Base-by-base conservation (phyloP, 1,140 invertebrate species). In the Macrobrachium nipponense region DNA sequence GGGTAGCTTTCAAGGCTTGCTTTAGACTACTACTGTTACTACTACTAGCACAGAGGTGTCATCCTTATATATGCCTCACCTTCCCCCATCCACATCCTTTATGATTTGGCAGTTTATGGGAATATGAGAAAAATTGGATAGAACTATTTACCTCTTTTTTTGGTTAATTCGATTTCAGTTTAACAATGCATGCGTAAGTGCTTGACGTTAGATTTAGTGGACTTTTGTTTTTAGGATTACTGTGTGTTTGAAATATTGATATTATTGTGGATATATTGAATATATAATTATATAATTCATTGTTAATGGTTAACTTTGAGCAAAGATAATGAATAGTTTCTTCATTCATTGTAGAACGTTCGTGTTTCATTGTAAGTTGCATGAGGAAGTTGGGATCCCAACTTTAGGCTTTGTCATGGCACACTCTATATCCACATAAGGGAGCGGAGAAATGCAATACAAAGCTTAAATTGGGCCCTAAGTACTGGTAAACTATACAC, bases 71-170 rank as follows among this genome's bases (percentile, higher is more conserved):
- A 36, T 36, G 58, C 36, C 59, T 14, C 17, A 62, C 62, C 70
- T 51, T 75, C 5, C 44, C 77, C 27, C 77, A 14, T 61, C 73
- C 60, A 68, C 73, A 44, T 62, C 66, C 76, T 70, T 15, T n/a
- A 70, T 7, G 20, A 66, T 20, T 66, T n/a, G 23, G 23, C 61
- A 72, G 76, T 72, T 86, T 86, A 76, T 86, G 84, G 84, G 77
- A 86, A 86, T 60, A 36, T 60, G 10, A 44, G 27, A 72, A 27
- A 61, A 51, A 58, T 68, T 77, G 84, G 59, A 80, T 73, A 76
- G 84, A 86, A 86, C 68, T 44, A 23, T 72, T 86, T 27, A 43
- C 27, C 80, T 86, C 80, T 44, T n/a, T 14, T 86, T 80, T 44
- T 61, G 72, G 27, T 80, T 27, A 43, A 44, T 85, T 79, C 14